These are phyloP conservation scores for Callosobruchus maculatus DNA, from an alignment of 2,888 invertebrate genomes.

Conservation along the genomic window DNA sequence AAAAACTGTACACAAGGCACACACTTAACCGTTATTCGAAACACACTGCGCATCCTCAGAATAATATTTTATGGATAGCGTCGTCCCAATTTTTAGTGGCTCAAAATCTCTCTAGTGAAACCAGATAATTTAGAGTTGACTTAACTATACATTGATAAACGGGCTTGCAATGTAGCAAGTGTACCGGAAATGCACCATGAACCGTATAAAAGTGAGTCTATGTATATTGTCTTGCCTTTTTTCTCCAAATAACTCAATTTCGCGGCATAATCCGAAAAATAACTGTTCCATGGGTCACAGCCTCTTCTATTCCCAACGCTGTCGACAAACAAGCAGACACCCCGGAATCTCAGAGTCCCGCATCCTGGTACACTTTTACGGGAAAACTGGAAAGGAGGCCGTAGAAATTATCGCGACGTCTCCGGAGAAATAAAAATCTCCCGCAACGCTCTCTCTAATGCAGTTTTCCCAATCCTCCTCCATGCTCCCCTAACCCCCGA, in stretches of 20 bases:
- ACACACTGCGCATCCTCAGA: too few species aligned
- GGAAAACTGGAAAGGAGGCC: not conserved
- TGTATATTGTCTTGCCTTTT: not conserved
- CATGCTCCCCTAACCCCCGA: not conserved
- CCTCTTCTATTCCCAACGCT: not conserved
- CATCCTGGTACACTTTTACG: conserved; percentile 7
- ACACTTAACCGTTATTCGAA: too few species aligned
- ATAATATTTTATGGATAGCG: too few species aligned
- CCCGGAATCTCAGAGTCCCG: not conserved
- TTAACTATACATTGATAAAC: too few species aligned
- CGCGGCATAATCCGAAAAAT: not conserved
- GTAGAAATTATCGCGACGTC: not conserved
- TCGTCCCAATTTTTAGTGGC: too few species aligned
- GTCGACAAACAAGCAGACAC: conserved; percentile 11
- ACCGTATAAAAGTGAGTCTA: not conserved
- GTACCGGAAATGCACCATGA: not conserved
- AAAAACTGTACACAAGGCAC: too few species aligned
- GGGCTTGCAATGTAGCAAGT: not conserved
- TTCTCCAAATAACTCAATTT: not conserved
- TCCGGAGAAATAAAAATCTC: not conserved
- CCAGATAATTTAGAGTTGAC: too few species aligned
- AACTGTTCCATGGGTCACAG: not conserved
- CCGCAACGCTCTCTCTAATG: not conserved
- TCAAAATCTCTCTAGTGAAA: too few species aligned
- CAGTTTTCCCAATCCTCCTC: not conserved